These are phyloP conservation scores for Catalaphyllia jardinei DNA, from an alignment of 64 coral and sea anemone species.

Conservation along the genomic window DNA sequence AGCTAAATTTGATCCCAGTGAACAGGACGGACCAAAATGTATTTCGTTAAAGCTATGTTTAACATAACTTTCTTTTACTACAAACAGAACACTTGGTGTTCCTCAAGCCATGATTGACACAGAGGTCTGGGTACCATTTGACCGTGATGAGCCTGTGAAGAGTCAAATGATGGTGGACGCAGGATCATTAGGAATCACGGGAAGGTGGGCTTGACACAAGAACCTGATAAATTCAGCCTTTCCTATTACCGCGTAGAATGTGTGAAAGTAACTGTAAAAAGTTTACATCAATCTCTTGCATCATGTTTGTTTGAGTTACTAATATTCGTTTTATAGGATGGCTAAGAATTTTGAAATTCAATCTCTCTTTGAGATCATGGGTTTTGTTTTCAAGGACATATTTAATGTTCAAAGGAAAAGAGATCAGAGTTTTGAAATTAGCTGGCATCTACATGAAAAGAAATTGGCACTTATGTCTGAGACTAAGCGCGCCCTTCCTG, in stretches of 20 bases:
- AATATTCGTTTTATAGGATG: too few species aligned
- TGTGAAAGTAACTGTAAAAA: not conserved
- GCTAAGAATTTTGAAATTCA: too few species aligned
- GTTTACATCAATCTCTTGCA: not conserved
- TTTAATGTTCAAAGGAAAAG: too few species aligned
- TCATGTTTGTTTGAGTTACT: too few species aligned
- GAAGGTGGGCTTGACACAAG: constrained; percentile 51
- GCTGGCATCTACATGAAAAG: too few species aligned
- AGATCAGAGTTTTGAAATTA: too few species aligned
- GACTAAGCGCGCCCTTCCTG: too few species aligned
- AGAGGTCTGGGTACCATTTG: constrained; percentile 79
- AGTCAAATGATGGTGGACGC: constrained; percentile 15
- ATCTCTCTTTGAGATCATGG: too few species aligned
- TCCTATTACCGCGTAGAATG: not conserved
- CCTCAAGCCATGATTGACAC: constrained; percentile 48
- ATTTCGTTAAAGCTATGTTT: not conserved
- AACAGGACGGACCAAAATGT: too few species aligned
- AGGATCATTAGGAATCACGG: constrained; percentile 67
- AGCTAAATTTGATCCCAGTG: too few species aligned
- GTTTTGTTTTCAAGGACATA: too few species aligned
- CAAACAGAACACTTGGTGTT: constrained; percentile 22
- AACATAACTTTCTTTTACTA: not conserved
- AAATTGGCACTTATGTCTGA: too few species aligned
- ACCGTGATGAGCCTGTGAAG: not conserved
- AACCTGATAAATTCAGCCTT: not conserved